A percentile compares a stretch with the other conserved stretches of the same genome.
These are phyloP conservation scores for Ctena decussata DNA, from an alignment of 2,888 invertebrate species.

Conservation along the genomic window DNA sequence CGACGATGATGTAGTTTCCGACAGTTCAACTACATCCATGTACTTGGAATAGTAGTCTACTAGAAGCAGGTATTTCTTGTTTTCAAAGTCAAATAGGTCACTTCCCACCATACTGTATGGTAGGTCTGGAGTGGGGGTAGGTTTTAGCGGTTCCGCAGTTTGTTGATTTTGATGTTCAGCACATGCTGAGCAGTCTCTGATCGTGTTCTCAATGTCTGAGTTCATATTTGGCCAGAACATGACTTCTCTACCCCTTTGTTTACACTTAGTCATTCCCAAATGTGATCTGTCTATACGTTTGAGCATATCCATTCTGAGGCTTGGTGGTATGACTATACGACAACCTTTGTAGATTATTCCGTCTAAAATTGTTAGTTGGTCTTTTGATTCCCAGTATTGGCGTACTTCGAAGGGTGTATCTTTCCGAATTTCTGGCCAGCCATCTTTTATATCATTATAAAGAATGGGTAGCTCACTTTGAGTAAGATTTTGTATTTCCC, in stretches of 20 bases:
- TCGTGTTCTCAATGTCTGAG: conserved; percentile 38
- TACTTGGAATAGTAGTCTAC: conserved; percentile 65
- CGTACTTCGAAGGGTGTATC: conserved; percentile 35
- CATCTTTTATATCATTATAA: conserved; percentile 27
- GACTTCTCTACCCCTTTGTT: conserved; percentile 56
- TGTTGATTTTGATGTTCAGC: conserved; percentile 57
- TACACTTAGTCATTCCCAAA: conserved; percentile 61
- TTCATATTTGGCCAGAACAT: conserved; percentile 63
- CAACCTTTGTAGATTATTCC: conserved; percentile 56
- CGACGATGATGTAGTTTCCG: conserved; percentile 28
- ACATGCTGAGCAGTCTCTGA: conserved; percentile 52
- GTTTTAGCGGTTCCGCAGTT: conserved; percentile 51
- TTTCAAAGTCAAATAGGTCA: conserved; percentile 60
- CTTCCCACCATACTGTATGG: conserved; percentile 52
- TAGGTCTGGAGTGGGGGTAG: conserved; percentile 57
- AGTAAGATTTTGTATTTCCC: conserved; percentile 61
- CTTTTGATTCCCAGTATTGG: conserved; percentile 46
- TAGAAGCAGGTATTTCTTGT: conserved; percentile 51
- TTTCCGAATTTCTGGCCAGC: conserved; percentile 49
- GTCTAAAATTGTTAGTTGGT: conserved; percentile 51
- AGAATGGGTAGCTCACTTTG: conserved; percentile 26
- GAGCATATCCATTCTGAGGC: conserved; percentile 49
- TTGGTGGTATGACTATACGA: conserved; percentile 59
- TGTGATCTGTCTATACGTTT: too few species aligned
- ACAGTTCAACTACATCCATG: conserved; percentile 54